Evolutionary conservation across 2,797 vertebrate genomes (phyloP), one percentile per base, ranked within the genome.

Genomic region (Vultur gryphus): DNA sequence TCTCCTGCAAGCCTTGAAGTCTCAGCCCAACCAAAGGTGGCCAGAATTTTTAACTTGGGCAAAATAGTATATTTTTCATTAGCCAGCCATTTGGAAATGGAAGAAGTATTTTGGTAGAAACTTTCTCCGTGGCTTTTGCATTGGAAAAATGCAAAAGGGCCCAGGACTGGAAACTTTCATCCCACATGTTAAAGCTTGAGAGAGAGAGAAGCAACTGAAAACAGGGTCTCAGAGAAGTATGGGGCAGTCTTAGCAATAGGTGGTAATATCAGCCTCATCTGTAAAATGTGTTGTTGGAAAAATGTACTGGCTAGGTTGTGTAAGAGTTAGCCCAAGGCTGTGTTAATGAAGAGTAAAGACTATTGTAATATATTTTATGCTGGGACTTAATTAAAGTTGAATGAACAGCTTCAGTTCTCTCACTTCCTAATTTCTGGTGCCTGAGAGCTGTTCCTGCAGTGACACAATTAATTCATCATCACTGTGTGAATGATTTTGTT

Each of bases 321-420:
- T 90, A 95, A 93, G 88, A 84, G 59, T 61, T 93, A 89, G 65
- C 92, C 54, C 35, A 57, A 58, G 88, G 81, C 78, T 92, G 67
- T 67, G 54, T 78, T 94, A 89, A 43, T 85, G 90, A 95, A 90
- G 85, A 62, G 58, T 96, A 84, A 91, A 90, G 91, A 28, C 93
- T 94, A 89, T 90, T 92, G 93, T 86, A 83, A 67, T 85, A 15
- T 49, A 81, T 93, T 94, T 94, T 95, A 77, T 18, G 10, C 61
- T 69, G 78, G 44, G 49, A 87, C 84, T 93, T 93, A 97, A 95
- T 94, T 95, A 37, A 89, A 95, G 33, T 87, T 95, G 94, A 95
- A 89, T 95, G 78, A 93, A 75, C 84, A 83, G 78, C 83, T 87
- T 92, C 57, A 89, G 75, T 90, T 96, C 64, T 92, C 48, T 95